Evolutionary conservation across 2,888 invertebrate species (phyloP).

Genomic region (Escarpia spicata): DNA sequence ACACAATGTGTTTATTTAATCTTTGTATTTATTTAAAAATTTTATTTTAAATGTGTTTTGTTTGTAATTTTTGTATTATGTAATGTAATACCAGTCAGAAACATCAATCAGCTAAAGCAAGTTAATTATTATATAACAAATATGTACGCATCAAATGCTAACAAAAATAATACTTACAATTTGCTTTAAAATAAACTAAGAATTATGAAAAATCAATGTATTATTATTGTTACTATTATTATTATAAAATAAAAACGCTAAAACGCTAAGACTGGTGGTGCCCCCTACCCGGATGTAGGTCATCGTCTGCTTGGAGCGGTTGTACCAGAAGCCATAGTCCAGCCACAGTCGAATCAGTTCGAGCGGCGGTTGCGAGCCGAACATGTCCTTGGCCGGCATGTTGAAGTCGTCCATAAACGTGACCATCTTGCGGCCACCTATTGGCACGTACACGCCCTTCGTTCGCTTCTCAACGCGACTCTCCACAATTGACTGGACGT

Average conservation of each 20-base stretch:
- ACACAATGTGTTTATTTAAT: no score
- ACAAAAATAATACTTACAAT: no score
- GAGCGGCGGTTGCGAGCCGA: constrained; percentile 88
- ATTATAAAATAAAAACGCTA: background rate
- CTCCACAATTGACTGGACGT: constrained; percentile 86
- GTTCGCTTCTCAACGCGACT: constrained; percentile 87
- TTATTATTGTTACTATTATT: no score
- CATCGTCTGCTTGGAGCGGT: constrained; percentile 80
- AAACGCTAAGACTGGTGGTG: background rate
- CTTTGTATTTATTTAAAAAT: no score
- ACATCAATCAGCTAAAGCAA: no score
- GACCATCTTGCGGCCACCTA: constrained; percentile 83
- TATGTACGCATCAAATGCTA: no score
- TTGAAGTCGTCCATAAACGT: constrained; percentile 92
- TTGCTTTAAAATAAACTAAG: no score
- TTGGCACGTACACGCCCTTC: constrained; percentile 83
- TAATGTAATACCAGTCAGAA: no score
- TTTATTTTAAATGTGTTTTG: no score
- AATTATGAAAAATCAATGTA: no score
- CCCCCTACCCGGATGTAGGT: constrained; percentile 77
- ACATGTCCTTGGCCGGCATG: constrained; percentile 89
- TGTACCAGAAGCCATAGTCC: constrained; percentile 91
- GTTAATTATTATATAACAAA: no score
- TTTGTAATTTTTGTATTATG: no score
- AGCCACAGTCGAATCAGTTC: constrained; percentile 87